These are phyloP conservation scores for Hoplias malabaricus DNA, from an alignment of 2,113 vertebrate genomes.

Conservation along the genomic window DNA sequence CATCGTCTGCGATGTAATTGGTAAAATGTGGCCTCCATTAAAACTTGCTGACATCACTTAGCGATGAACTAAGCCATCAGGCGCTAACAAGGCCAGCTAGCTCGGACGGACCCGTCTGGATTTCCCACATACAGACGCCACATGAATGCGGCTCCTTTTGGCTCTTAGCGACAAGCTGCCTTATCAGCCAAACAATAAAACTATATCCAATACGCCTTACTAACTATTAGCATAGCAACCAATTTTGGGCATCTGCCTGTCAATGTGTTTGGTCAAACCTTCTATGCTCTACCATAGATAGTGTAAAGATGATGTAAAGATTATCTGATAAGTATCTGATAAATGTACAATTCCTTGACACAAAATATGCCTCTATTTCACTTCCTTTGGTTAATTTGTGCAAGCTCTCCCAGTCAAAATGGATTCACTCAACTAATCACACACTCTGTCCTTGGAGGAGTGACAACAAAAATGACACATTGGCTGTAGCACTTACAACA, in stretches of 20 bases:
- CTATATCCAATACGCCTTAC: neutral
- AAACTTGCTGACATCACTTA: conserved; percentile 57
- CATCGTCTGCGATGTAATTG: conserved; percentile 48
- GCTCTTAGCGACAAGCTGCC: conserved; percentile 21
- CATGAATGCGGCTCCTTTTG: neutral
- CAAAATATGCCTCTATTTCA: too few relatives aligned
- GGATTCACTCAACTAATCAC: too few relatives aligned
- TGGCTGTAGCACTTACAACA: too few relatives aligned
- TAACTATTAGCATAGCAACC: neutral
- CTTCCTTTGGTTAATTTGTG: too few relatives aligned
- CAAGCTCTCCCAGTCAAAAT: too few relatives aligned
- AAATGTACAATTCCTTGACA: too few relatives aligned
- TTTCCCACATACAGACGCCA: conserved; percentile 19
- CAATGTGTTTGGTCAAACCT: too few relatives aligned
- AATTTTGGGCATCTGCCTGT: neutral
- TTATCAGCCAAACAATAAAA: conserved; percentile 15
- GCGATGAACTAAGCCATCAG: conserved; percentile 44
- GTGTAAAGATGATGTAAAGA: too few relatives aligned
- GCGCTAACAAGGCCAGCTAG: conserved; percentile 36
- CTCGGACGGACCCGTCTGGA: neutral
- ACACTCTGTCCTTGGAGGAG: too few relatives aligned
- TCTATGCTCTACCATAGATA: too few relatives aligned
- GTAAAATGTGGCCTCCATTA: conserved; percentile 51
- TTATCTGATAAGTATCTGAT: too few relatives aligned
- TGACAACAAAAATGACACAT: too few relatives aligned